Evolutionary conservation across 2,797 vertebrate genomes (phyloP).

Genomic region (Sparus aurata): DNA sequence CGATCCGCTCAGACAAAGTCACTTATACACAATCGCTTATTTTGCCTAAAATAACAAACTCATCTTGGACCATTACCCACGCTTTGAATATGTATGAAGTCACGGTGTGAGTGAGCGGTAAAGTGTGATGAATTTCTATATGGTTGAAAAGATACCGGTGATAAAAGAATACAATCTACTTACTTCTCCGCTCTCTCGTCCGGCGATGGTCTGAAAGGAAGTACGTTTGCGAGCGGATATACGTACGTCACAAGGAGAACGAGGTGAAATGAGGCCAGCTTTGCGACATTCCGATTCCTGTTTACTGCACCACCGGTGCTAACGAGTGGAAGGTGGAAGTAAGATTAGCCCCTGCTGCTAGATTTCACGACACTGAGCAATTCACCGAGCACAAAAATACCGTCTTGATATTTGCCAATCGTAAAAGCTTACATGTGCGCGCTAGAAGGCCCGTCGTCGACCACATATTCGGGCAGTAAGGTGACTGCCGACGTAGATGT

Average conservation of each 20-base stretch:
- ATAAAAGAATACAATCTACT: slow-evolving; percentile 48
- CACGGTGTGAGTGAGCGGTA: fast-evolving
- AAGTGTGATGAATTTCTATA: fast-evolving
- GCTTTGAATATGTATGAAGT: fast-evolving
- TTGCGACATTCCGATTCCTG: slow-evolving; percentile 19
- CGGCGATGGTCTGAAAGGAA: slow-evolving; percentile 53
- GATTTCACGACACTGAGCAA: not conserved
- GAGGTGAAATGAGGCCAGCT: not conserved
- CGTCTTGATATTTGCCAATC: not conserved
- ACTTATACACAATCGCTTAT: not conserved
- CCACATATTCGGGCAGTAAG: slow-evolving; percentile 7
- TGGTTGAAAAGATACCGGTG: not conserved
- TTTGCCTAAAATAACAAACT: fast-evolving
- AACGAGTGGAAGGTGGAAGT: slow-evolving; percentile 53
- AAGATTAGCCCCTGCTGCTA: slow-evolving; percentile 54
- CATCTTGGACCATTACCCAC: fast-evolving
- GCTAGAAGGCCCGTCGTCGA: not conserved
- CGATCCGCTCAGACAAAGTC: slow-evolving; percentile 69
- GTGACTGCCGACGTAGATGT: slow-evolving; percentile 30
- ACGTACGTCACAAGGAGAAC: slow-evolving; percentile 8
- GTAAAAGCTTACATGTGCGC: slow-evolving; percentile 11
- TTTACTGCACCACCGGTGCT: slow-evolving; percentile 68
- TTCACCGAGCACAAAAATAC: not conserved
- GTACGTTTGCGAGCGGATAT: slow-evolving; percentile 51
- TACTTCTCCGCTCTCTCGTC: slow-evolving; percentile 38